These are phyloP conservation scores for Ennomos fuscantarius DNA, from an alignment of 2,888 invertebrate genomes.

Conservation along the genomic window DNA sequence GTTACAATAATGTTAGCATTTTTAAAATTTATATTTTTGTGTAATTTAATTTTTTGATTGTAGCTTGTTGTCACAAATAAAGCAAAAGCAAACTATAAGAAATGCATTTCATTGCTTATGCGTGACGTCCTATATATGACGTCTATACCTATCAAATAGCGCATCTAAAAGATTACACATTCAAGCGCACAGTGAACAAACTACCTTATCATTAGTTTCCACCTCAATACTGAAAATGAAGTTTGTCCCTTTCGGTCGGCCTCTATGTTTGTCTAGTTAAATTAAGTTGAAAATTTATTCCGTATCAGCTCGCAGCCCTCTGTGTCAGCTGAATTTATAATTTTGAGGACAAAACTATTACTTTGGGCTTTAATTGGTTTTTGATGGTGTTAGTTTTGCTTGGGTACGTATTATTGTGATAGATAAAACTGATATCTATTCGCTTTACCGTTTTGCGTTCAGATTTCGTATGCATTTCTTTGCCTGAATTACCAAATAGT, in stretches of 20 bases:
- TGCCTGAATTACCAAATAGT: no score
- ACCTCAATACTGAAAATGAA: constrained; percentile 78
- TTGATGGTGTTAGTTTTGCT: constrained; percentile 61
- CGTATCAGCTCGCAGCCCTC: constrained; percentile 72
- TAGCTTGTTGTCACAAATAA: no score
- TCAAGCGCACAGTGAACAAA: constrained; percentile 49
- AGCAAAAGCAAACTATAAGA: no score
- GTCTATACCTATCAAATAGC: constrained; percentile 8
- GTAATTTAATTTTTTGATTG: no score
- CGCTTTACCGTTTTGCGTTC: constrained; percentile 22
- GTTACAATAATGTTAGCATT: no score
- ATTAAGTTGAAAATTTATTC: constrained; percentile 85
- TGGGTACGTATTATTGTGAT: constrained; percentile 35
- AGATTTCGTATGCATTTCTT: no score
- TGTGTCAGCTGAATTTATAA: constrained; percentile 82
- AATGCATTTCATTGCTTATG: no score
- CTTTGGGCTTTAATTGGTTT: constrained; percentile 65
- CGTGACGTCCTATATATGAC: no score
- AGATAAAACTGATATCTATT: constrained; percentile 35
- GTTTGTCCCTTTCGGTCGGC: constrained; percentile 73
- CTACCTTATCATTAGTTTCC: constrained; percentile 81
- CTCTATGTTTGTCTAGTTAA: constrained; percentile 82
- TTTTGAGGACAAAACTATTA: constrained; percentile 75
- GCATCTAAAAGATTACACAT: constrained; percentile 36
- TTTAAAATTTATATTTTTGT: no score